Evolutionary conservation across 2,113 vertebrate species (phyloP).

Genomic region (Leucopsar rothschildi): DNA sequence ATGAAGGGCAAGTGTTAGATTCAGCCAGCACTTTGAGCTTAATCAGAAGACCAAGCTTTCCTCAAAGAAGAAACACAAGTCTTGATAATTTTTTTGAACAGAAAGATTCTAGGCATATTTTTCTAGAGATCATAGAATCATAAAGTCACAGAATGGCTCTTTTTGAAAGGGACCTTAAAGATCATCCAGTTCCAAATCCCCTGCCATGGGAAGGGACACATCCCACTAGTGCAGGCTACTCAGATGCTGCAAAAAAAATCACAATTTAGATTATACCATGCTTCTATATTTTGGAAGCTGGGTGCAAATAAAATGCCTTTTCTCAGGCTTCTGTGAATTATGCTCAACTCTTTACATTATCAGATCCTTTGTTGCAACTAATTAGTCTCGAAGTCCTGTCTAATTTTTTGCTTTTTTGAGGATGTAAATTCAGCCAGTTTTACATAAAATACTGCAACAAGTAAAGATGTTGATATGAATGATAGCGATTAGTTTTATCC

Average conservation of each 20-base stretch:
- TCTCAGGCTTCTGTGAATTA: not conserved
- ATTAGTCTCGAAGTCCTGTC: not conserved
- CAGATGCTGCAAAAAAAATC: not conserved
- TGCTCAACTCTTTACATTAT: not conserved
- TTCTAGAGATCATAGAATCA: not conserved
- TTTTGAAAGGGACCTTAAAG: not conserved
- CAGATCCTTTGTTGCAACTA: not conserved
- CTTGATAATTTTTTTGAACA: not conserved
- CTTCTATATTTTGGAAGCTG: not conserved
- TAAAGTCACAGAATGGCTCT: not conserved
- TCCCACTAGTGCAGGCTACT: not conserved
- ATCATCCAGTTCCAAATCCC: not conserved
- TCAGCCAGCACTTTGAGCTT: too few species aligned
- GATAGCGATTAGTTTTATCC: not conserved
- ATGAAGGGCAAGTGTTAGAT: too few species aligned
- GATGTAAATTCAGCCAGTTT: not conserved
- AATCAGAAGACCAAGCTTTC: too few species aligned
- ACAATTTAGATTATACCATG: not conserved
- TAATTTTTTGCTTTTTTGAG: not conserved
- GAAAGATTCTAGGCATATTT: not conserved
- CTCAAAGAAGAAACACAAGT: not conserved
- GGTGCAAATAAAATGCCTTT: not conserved
- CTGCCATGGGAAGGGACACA: not conserved
- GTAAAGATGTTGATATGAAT: not conserved
- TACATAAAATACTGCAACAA: not conserved